Base-by-base conservation (phyloP, 2,113 vertebrate species). In the Poeciliopsis turrubarensis region DNA sequence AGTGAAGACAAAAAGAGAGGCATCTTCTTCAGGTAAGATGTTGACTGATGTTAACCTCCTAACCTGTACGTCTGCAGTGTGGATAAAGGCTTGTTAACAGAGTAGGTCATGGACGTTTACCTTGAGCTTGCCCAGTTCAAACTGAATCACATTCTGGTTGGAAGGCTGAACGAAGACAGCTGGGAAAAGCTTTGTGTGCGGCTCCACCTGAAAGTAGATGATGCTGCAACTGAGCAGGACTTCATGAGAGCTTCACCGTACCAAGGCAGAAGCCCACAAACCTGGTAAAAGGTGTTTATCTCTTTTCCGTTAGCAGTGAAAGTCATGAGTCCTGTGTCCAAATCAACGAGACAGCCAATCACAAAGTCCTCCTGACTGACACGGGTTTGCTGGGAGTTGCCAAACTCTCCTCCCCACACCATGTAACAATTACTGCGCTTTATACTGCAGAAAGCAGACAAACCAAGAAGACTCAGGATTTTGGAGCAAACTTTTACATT, bases 251-350 rank as follows among this genome's bases (percentile, higher is more conserved):
- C 57, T 6, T n/a, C 8, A 5, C 8, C 1, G 17, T 25, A 9
- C 30, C 5, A 31, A 70, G 37, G 68, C 0, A 13, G 5, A 73
- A 64, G 9, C 41, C 68, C 0, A 25, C 77, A 75, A 57, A 97
- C 97, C 96, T 98, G 97, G 87, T 95, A 98, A 91, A 98, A 98
- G 17, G 97, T 97, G 91, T 98, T 98, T 82, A 97, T 96, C 80
- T 98, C 97, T 85, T 98, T 98, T 77, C 97, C 96, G 30, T 97
- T 97, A 37, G 95, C 96, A 0, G 96, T 97, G 78, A 98, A 98
- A 65, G 96, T 98, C 97, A 98, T 98, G 39, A 98, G 95, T 51
- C 97, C 97, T 1, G 97, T 98, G 76, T 95, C 97, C 91, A 98
- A 79, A 90, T 98, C 97, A 60, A 98, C 91, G 2, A 98, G 91